These are phyloP conservation scores for Sinelater perroti DNA, from an alignment of 2,888 invertebrate genomes.

Conservation along the genomic window DNA sequence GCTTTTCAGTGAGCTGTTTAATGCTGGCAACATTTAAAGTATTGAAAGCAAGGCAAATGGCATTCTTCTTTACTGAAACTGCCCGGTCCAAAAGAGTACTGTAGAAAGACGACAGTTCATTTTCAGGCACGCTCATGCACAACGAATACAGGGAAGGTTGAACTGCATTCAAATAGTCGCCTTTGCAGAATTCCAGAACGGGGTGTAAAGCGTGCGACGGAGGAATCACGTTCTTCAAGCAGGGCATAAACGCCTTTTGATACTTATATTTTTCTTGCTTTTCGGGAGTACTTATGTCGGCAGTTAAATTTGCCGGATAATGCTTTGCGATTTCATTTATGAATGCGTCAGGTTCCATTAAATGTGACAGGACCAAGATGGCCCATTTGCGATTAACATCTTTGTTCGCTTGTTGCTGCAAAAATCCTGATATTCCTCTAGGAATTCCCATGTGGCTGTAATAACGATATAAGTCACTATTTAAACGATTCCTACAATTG, in stretches of 20 bases:
- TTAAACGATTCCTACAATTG: too few relatives aligned
- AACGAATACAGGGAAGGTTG: constrained; percentile 16
- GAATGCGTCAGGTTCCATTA: constrained; percentile 4
- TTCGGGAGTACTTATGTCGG: background rate
- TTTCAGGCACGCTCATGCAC: constrained; percentile 20
- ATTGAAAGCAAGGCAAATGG: constrained; percentile 21
- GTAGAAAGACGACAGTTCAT: background rate
- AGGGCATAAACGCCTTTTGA: constrained; percentile 6
- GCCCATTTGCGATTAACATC: constrained; percentile 3
- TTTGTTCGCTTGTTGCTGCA: too few relatives aligned
- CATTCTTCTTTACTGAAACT: constrained; percentile 32
- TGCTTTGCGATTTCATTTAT: background rate
- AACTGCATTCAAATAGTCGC: constrained; percentile 28
- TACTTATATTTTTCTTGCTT: constrained; percentile 1
- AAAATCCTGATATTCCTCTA: too few relatives aligned
- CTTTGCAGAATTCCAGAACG: constrained; percentile 28
- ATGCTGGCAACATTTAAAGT: background rate
- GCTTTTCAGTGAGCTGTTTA: background rate
- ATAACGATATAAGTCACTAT: background rate
- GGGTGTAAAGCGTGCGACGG: constrained; percentile 4
- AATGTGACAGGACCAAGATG: background rate
- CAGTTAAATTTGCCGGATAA: background rate
- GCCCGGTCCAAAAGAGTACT: constrained; percentile 11
- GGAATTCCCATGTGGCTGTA: constrained; percentile 6
- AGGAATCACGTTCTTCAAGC: constrained; percentile 19